These are phyloP conservation scores for Cephonodes hylas DNA, from an alignment of 2,888 invertebrate species.

Conservation along the genomic window DNA sequence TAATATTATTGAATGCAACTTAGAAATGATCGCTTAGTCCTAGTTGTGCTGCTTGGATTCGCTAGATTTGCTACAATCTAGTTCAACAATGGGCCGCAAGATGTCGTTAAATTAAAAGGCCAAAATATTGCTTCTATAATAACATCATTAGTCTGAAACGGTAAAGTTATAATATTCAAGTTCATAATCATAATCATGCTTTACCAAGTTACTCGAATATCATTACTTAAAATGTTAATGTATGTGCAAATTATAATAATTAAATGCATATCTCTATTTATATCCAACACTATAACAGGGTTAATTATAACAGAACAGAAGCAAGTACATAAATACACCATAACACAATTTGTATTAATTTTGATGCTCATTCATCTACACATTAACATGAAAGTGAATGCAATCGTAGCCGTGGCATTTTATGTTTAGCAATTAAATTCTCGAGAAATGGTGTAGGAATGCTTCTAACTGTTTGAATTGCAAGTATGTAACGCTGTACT, in stretches of 20 bases:
- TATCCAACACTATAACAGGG: not conserved
- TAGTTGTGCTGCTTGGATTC: not conserved
- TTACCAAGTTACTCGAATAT: not conserved
- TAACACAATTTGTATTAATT: not conserved
- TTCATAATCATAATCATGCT: too few relatives aligned
- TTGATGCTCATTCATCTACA: not conserved
- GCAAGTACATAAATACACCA: not conserved
- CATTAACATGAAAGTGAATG: not conserved
- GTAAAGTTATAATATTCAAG: too few relatives aligned
- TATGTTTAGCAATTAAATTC: not conserved
- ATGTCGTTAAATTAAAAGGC: too few relatives aligned
- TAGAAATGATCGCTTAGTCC: not conserved
- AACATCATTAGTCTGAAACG: too few relatives aligned
- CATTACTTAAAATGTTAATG: not conserved
- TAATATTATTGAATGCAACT: not conserved
- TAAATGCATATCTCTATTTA: not conserved
- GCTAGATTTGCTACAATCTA: too few relatives aligned
- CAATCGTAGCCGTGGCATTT: not conserved
- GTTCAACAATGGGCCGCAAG: not conserved
- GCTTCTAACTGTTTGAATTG: not conserved
- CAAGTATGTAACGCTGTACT: not conserved
- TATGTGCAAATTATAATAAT: not conserved
- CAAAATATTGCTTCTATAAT: too few relatives aligned
- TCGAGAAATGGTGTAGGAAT: constrained; percentile 23
- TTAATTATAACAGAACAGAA: not conserved